A percentile compares a stretch with the other conserved stretches of the same genome.
phyloP scores from a whole-genome alignment of 2,113 vertebrate species.

The Antigone vipio region DNA sequence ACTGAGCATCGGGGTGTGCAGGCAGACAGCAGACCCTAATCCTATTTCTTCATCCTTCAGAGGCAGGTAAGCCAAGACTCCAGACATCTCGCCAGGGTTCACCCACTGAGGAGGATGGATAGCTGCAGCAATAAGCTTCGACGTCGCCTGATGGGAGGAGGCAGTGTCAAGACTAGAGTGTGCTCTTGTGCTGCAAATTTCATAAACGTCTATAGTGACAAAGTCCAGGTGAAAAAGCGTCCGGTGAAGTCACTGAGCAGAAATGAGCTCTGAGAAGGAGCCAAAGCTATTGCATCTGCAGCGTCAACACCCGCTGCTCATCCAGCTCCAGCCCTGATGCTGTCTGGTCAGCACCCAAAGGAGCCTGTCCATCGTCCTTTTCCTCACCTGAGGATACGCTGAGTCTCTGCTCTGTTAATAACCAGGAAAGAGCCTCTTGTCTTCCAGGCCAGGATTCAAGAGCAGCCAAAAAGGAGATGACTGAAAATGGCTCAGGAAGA shows the following conservation, averaged over 20 bases:
- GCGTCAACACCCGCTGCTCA: background rate
- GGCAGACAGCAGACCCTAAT: background rate
- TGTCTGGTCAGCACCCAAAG: background rate
- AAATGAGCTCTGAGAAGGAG: background rate
- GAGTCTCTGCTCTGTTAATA: background rate
- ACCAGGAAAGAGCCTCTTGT: background rate
- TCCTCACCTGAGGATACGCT: background rate
- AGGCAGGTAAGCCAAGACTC: background rate
- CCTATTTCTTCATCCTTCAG: background rate
- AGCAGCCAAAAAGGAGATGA: background rate
- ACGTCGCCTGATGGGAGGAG: background rate
- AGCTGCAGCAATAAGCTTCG: background rate
- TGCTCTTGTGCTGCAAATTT: background rate
- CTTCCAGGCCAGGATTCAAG: background rate
- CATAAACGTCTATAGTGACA: background rate
- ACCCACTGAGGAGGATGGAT: background rate
- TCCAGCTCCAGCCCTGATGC: background rate
- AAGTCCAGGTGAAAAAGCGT: background rate
- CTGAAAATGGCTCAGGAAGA: background rate
- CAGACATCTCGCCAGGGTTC: background rate
- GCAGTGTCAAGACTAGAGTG: too few relatives aligned
- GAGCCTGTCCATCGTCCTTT: background rate
- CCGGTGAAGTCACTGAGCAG: background rate
- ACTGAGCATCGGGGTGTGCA: background rate
- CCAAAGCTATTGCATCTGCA: background rate